Evolutionary conservation across 2,888 invertebrate genomes (phyloP).

Genomic region (Ceratothoa steindachneri): DNA sequence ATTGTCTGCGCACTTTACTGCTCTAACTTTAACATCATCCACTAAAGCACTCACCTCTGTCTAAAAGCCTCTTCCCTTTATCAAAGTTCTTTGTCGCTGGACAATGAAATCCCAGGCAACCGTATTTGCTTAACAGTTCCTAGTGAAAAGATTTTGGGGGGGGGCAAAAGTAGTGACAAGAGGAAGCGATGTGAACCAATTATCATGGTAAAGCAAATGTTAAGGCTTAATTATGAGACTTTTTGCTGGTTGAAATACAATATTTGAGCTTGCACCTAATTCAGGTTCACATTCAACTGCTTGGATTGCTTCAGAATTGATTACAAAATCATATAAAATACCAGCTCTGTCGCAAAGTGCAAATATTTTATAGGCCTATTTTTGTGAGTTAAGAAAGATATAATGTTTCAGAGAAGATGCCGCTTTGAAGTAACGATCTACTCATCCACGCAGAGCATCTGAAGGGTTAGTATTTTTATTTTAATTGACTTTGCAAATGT

Average conservation of each 20-base stretch:
- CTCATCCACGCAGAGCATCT: slow-evolving; percentile 21
- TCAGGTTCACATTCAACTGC: neutral
- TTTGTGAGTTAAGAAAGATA: neutral
- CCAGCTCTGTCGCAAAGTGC: neutral
- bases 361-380: neutral
- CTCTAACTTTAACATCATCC: neutral
- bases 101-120: neutral
- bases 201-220: neutral
- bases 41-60: neutral
- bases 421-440: too few relatives aligned
- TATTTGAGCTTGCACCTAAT: neutral
- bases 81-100: neutral
- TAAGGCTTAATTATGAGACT: slow-evolving; percentile 1
- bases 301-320: neutral
- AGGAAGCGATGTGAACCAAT: neutral
- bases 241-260: neutral
- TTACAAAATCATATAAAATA: neutral
- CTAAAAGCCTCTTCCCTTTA: neutral
- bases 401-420: neutral
- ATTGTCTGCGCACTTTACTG: neutral
- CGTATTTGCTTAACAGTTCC: neutral
- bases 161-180: neutral
- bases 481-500: slow-evolving; percentile 44
- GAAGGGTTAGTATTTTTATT: slow-evolving; percentile 53
- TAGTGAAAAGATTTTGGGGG: neutral